phyloP scores from a whole-genome alignment of 2,888 invertebrate species.

The Perizoma flavofasciatum region DNA sequence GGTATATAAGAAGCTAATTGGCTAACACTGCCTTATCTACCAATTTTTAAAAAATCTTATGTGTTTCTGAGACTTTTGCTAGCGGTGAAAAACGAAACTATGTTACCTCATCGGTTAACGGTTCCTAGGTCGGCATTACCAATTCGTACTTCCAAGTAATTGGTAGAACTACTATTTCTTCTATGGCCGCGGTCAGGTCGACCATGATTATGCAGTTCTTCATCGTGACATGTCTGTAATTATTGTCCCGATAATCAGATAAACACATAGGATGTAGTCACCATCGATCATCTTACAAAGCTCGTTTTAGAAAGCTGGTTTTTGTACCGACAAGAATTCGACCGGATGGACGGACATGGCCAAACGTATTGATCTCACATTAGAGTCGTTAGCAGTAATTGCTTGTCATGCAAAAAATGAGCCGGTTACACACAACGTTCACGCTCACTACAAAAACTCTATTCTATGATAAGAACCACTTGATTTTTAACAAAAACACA shows the following conservation, averaged over 20 bases:
- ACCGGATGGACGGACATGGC: constrained; percentile 55
- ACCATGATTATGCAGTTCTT: constrained; percentile 58
- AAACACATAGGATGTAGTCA: constrained; percentile 52
- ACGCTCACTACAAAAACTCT: constrained; percentile 50
- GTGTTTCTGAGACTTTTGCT: constrained; percentile 50
- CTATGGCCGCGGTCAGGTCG: constrained; percentile 37
- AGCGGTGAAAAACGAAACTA: constrained; percentile 57
- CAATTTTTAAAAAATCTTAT: not conserved
- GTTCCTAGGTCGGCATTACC: constrained; percentile 48
- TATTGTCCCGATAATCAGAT: constrained; percentile 67
- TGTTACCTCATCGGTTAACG: constrained; percentile 53
- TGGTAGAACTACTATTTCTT: not conserved
- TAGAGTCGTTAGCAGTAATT: constrained; percentile 70
- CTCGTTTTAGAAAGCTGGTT: constrained; percentile 72
- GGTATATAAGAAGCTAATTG: no score
- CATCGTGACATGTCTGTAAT: constrained; percentile 63
- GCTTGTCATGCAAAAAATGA: constrained; percentile 70
- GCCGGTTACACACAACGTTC: constrained; percentile 51
- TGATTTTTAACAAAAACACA: constrained; percentile 53
- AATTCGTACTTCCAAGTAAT: constrained; percentile 49
- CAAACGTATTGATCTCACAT: constrained; percentile 62
- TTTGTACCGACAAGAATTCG: constrained; percentile 62
- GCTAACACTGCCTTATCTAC: no score
- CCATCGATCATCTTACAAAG: constrained; percentile 47
- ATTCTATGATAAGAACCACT: constrained; percentile 48